Base-by-base conservation (phyloP, 2,888 invertebrate species). In the Minunthozetes semirufus region DNA sequence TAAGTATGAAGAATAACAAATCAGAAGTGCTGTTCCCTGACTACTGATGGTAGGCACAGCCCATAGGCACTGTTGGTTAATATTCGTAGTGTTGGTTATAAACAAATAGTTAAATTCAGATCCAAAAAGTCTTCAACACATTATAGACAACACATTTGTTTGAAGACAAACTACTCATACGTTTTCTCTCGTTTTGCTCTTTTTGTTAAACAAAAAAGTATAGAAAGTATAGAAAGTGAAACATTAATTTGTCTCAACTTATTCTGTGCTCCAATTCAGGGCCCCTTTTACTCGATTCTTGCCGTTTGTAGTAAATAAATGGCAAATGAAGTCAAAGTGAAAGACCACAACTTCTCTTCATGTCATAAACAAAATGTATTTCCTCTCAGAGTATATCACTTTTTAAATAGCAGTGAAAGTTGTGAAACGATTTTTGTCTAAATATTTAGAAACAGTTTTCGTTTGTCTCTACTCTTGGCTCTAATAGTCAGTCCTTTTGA, bases 71-170 rank as follows among this genome's bases (percentile, higher is more conserved):
- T 68, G 46, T 42, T 68, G 19, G 42, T 42, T 68, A 68, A 68
- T 68, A 68, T 68, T 68, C 22, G 33, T 42, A 68, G 38, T 42
- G 46, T 19, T 46, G 19, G 38, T 42, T 46, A 46, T 68, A 68
- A 68, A 46, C 68, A 68, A 68, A 68, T 68, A 68, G 61, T 33
- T 63, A 46, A 25, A 68, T 68, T 42, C 25, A 6, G 68, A 17
- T 17, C n/a, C 33, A 66, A 61, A 61, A 29, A 25, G 61, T 61
- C 29, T 27, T 15, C 56, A 61, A 61, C 53, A 53, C 53, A 53
- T 29, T 29, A 61, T 17, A 63, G 27, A 29, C 27, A 61, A 29
- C 61, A 63, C 63, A 38, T 63, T n/a, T 50, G 4, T n/a, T 50
- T 11, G 17, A 61, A 6, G 8, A 27, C 61, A 29, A 19, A 53